Conservation (phyloP, 1,140 invertebrate genomes). For the Drosophila varians region DNA sequence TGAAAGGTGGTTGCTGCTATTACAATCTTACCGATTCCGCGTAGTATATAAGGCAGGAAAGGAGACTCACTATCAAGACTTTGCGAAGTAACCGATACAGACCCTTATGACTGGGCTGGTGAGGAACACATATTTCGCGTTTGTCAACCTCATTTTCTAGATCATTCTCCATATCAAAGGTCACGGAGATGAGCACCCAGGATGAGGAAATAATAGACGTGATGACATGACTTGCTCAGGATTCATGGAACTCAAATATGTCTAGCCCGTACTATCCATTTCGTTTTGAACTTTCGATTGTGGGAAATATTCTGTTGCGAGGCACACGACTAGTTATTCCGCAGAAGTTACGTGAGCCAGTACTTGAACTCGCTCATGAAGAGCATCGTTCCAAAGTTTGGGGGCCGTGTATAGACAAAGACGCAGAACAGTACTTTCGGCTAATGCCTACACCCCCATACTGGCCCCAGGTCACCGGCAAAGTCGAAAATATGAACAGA, state of each 20-base stretch:
- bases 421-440: conserved; percentile 78
- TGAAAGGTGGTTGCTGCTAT: background rate
- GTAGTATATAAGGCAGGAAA: too few species aligned
- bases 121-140: conserved; percentile 16
- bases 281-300: background rate
- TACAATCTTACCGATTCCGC: too few species aligned
- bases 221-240: too few species aligned
- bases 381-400: conserved; percentile 84
- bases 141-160: background rate
- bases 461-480: too few species aligned
- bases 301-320: too few species aligned
- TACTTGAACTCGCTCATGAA: background rate
- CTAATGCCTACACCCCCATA: conserved; percentile 8
- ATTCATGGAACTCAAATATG: background rate
- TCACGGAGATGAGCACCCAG: too few species aligned
- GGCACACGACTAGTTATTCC: too few species aligned
- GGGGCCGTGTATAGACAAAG: conserved; percentile 84
- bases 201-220: too few species aligned
- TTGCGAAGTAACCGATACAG: too few species aligned
- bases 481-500: too few species aligned
- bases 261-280: background rate
- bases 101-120: conserved; percentile 1
- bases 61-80: conserved; percentile 23
- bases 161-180: too few species aligned
- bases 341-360: too few species aligned